These are phyloP conservation scores for Penaeus indicus DNA, from an alignment of 1,140 invertebrate species.

Conservation along the genomic window DNA sequence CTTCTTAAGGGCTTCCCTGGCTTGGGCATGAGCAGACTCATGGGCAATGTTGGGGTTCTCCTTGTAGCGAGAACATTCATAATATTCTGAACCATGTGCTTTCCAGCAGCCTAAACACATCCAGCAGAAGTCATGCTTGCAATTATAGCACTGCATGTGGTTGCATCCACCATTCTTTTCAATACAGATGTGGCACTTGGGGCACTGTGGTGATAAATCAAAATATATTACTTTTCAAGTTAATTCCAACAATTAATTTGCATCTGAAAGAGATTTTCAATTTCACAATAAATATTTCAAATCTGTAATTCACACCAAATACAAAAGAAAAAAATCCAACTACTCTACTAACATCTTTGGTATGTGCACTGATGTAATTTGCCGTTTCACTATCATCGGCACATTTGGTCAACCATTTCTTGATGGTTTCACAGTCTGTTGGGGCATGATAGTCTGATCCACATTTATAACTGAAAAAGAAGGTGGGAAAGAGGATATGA, in stretches of 20 bases:
- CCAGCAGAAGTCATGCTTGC: slow-evolving; percentile 93
- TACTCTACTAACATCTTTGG: slow-evolving; percentile 83
- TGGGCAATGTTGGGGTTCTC: slow-evolving; percentile 98
- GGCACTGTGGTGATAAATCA: slow-evolving; percentile 78
- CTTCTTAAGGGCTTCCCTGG: slow-evolving; percentile 97
- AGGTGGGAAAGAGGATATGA: background rate
- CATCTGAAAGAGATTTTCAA: background rate
- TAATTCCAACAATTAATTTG: background rate
- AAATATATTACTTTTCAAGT: background rate
- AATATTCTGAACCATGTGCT: slow-evolving; percentile 97
- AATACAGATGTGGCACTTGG: slow-evolving; percentile 99
- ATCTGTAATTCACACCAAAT: background rate
- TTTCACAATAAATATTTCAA: background rate
- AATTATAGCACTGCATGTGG: slow-evolving; percentile 99
- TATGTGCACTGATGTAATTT: slow-evolving; percentile 98
- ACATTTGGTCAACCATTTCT: slow-evolving; percentile 98
- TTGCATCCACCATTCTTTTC: slow-evolving; percentile 99
- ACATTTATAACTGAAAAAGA: slow-evolving; percentile 84
- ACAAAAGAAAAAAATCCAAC: background rate
- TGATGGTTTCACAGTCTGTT: slow-evolving; percentile 95
- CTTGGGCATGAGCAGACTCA: slow-evolving; percentile 96
- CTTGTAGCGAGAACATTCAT: slow-evolving; percentile 98
- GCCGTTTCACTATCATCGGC: slow-evolving; percentile 99
- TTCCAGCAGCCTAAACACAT: slow-evolving; percentile 99
- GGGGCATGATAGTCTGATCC: slow-evolving; percentile 98